Conservation (phyloP, 2,797 vertebrate species). For the Natrix natrix region DNA sequence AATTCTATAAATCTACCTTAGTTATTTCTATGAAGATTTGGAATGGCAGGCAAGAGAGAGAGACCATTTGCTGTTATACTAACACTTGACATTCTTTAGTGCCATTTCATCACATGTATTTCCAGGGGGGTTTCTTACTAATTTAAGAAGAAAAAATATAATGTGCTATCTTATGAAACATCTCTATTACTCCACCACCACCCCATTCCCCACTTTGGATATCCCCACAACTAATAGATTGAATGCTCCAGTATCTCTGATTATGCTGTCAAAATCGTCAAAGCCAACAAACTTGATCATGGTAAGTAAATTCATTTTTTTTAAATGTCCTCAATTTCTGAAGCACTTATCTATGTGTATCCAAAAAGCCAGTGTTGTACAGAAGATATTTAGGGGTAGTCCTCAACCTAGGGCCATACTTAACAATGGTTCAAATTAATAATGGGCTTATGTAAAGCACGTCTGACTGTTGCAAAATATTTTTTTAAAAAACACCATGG, state of each 20-base stretch:
- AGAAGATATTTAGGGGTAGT: background rate
- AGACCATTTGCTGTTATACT: background rate
- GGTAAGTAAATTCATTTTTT: slow-evolving; percentile 68
- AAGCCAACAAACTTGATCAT: slow-evolving; percentile 91
- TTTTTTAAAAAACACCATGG: too few relatives aligned
- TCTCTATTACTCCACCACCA: too few relatives aligned
- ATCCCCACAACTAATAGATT: slow-evolving; percentile 71
- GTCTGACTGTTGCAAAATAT: too few relatives aligned
- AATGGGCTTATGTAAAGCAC: too few relatives aligned
- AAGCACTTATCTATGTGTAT: background rate
- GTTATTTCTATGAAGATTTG: background rate
- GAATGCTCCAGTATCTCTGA: slow-evolving; percentile 95
- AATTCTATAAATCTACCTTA: background rate
- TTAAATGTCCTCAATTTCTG: background rate
- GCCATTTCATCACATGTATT: background rate
- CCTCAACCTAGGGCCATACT: too few relatives aligned
- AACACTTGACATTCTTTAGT: too few relatives aligned
- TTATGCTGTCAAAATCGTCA: slow-evolving; percentile 93
- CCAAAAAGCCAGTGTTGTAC: background rate
- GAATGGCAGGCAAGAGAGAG: background rate
- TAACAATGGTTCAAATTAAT: too few relatives aligned
- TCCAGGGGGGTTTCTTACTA: background rate
- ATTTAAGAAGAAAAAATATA: background rate
- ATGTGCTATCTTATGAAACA: background rate
- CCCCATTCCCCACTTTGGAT: too few relatives aligned